phyloP scores from a whole-genome alignment of 2,113 vertebrate species.

The Megaceryle torquata region DNA sequence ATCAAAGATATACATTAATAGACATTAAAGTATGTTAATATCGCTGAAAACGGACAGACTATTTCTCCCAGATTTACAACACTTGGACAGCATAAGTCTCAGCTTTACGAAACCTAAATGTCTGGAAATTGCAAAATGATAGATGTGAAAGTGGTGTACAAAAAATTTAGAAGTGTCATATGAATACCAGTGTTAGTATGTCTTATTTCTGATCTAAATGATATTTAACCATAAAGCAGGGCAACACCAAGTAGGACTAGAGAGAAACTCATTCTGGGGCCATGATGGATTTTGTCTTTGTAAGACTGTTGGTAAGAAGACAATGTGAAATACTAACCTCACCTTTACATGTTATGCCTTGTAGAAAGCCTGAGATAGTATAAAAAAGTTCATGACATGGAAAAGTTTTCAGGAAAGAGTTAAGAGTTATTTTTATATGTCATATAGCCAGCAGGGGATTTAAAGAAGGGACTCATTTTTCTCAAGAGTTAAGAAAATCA shows the following conservation, averaged over 20 bases:
- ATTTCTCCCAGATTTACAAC: background rate
- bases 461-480: background rate
- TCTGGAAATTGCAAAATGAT: background rate
- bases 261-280: background rate
- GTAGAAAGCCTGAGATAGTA: background rate
- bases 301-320: background rate
- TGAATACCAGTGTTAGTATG: background rate
- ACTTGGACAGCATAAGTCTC: background rate
- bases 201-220: background rate
- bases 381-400: background rate
- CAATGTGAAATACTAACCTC: background rate
- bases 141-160: background rate
- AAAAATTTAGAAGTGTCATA: background rate
- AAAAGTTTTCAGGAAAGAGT: background rate
- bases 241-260: background rate
- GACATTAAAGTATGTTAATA: background rate
- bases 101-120: background rate
- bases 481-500: background rate
- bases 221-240: background rate
- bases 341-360: background rate
- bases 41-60: background rate
- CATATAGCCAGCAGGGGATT: background rate
- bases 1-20: background rate
- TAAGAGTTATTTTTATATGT: background rate
- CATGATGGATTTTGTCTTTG: background rate